Percentiles rank a stretch among this genome's conserved stretches.
phyloP scores from a whole-genome alignment of 1,140 invertebrate genomes.

The Drosophila micromelanica region DNA sequence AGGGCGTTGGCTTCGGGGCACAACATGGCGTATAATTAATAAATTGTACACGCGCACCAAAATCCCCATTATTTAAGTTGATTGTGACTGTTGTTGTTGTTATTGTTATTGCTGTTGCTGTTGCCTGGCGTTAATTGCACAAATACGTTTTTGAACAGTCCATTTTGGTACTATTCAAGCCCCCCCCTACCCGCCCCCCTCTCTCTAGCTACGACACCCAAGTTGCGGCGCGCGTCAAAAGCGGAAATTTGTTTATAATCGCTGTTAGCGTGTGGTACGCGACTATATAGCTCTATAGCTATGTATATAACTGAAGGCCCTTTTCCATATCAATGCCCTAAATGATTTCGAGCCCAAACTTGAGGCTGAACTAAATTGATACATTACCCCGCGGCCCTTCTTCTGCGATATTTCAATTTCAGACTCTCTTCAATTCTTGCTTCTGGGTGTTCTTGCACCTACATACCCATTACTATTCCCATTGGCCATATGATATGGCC shows the following conservation, averaged over 20 bases:
- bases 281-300: slow-evolving; percentile 27
- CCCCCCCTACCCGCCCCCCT: background rate
- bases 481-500: slow-evolving; percentile 77
- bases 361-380: slow-evolving; percentile 68
- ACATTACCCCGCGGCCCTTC: slow-evolving; percentile 60
- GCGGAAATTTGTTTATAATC: slow-evolving; percentile 84
- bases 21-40: slow-evolving; percentile 81
- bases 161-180: slow-evolving; percentile 65
- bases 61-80: slow-evolving; percentile 63
- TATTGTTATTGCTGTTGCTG: too few species aligned
- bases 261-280: slow-evolving; percentile 65
- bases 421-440: slow-evolving; percentile 19
- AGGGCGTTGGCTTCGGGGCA: slow-evolving; percentile 50
- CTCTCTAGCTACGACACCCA: background rate
- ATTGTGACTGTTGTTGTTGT: slow-evolving; percentile 14
- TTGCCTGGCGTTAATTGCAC: slow-evolving; percentile 70
- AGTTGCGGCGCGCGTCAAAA: slow-evolving; percentile 68
- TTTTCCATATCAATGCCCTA: slow-evolving; percentile 75
- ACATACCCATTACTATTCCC: slow-evolving; percentile 10
- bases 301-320: slow-evolving; percentile 35
- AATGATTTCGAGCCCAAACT: slow-evolving; percentile 47
- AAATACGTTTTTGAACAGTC: slow-evolving; percentile 80
- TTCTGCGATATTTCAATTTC: slow-evolving; percentile 65
- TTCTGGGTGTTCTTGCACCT: slow-evolving; percentile 70
- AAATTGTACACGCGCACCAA: slow-evolving; percentile 64